These are phyloP conservation scores for Scolopax rusticola DNA, from an alignment of 2,797 vertebrate species.

Conservation along the genomic window DNA sequence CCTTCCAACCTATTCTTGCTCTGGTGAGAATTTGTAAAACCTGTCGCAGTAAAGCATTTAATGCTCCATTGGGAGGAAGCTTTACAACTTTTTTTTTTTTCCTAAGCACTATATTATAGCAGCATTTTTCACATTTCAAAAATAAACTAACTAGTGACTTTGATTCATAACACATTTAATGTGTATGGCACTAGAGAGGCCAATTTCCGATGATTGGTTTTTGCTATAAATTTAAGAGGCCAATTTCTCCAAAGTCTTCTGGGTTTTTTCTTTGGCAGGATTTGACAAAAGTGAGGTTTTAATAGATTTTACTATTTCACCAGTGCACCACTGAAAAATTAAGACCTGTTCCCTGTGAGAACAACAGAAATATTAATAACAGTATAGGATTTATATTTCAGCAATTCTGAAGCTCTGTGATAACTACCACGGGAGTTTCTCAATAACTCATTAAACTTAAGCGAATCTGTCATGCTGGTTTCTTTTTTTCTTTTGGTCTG, in stretches of 20 bases:
- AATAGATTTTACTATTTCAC: conserved; percentile 25
- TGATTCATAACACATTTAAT: conserved; percentile 20
- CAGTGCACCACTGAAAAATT: not conserved
- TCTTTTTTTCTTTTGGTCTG: not conserved
- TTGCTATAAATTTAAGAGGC: conserved; percentile 17
- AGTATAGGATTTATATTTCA: not conserved
- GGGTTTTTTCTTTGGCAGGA: conserved; percentile 14
- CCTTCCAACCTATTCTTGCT: not conserved
- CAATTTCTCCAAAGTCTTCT: conserved; percentile 15
- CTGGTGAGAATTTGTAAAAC: not conserved
- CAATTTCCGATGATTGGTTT: conserved; percentile 33
- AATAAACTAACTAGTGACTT: not conserved
- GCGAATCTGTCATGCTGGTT: not conserved
- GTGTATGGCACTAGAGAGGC: not conserved
- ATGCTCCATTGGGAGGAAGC: not conserved
- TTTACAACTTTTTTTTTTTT: not conserved
- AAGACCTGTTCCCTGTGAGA: not conserved
- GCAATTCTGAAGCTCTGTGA: not conserved
- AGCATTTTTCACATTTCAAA: not conserved
- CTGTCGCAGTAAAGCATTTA: not conserved
- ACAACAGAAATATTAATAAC: not conserved
- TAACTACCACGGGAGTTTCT: not conserved
- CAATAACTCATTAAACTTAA: not conserved
- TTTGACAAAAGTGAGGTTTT: not conserved
- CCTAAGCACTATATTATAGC: not conserved